These are phyloP conservation scores for Dolichomitus sp. DNA, from an alignment of 2,888 invertebrate genomes.

Conservation along the genomic window DNA sequence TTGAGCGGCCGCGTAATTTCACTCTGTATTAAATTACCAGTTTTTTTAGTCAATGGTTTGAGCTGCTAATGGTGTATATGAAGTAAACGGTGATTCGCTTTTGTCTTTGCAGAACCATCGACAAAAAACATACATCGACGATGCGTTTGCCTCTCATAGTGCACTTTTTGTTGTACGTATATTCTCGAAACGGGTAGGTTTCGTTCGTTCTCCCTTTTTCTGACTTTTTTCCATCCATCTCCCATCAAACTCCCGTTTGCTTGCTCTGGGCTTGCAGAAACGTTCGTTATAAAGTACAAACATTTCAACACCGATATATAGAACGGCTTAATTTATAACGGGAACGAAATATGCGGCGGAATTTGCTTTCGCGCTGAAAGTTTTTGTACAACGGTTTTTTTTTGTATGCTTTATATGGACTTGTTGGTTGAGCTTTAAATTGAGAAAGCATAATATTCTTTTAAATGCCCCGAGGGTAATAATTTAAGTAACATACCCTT, in stretches of 20 bases:
- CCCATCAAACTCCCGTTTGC: constrained; percentile 20
- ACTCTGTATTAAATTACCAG: constrained; percentile 42
- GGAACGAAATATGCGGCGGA: not conserved
- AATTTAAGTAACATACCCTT: not conserved
- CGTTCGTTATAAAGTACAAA: constrained; percentile 20
- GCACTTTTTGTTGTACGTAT: not conserved
- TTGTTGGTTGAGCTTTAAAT: not conserved
- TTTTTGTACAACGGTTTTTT: not conserved
- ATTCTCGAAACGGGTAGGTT: not conserved
- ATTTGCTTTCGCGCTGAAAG: not conserved
- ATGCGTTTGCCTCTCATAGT: not conserved
- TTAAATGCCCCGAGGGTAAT: not conserved
- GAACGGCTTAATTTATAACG: not conserved
- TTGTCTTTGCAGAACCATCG: not conserved
- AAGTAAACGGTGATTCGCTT: not conserved
- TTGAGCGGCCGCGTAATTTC: constrained; percentile 23
- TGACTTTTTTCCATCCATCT: not conserved
- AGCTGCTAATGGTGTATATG: not conserved
- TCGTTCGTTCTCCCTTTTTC: not conserved
- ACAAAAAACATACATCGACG: not conserved
- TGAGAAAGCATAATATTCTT: not conserved
- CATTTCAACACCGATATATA: constrained; percentile 2
- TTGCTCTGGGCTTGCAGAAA: not conserved
- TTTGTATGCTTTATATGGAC: not conserved
- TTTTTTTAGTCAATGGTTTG: not conserved